Conservation (phyloP, 1,140 invertebrate species). For the Globodera rostochiensis region DNA sequence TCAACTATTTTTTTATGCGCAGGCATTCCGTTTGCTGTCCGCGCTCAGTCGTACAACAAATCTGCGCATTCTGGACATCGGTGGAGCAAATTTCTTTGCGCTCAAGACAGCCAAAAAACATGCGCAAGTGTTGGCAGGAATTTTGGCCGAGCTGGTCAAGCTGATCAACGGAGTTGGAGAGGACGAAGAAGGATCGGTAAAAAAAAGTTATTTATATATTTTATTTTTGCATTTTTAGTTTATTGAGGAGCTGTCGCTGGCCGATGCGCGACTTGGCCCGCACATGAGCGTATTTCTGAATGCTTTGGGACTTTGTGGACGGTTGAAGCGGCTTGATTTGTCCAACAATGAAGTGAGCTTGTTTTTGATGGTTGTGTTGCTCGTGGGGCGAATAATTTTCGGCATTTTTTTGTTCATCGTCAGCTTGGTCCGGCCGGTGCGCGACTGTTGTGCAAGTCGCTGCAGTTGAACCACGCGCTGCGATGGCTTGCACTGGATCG, state of each 20-base stretch:
- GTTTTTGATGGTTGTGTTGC: background rate
- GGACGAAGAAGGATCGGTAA: slow-evolving; percentile 21
- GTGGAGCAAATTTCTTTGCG: slow-evolving; percentile 54
- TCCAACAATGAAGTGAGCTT: slow-evolving; percentile 57
- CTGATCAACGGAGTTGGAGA: slow-evolving; percentile 52
- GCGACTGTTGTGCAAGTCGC: slow-evolving; percentile 58
- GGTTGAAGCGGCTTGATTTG: slow-evolving; percentile 52
- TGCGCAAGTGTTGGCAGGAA: slow-evolving; percentile 37
- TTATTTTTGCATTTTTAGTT: slow-evolving; percentile 45
- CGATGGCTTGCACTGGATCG: slow-evolving; percentile 54
- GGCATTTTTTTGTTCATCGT: slow-evolving; percentile 4
- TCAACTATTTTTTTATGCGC: too few relatives aligned
- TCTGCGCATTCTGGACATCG: slow-evolving; percentile 52
- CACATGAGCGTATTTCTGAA: slow-evolving; percentile 57
- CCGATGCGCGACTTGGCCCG: slow-evolving; percentile 53
- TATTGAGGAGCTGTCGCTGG: slow-evolving; percentile 56
- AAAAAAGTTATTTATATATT: background rate
- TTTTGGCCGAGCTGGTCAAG: slow-evolving; percentile 58
- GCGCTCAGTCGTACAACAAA: background rate
- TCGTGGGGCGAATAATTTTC: background rate
- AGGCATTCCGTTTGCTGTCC: slow-evolving; percentile 27
- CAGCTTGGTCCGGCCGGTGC: slow-evolving; percentile 58
- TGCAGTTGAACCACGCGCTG: slow-evolving; percentile 59
- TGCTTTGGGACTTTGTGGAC: slow-evolving; percentile 51
- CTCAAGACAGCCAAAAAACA: slow-evolving; percentile 54